Conservation (phyloP, 2,888 invertebrate species). For the Cantharis lateralis region DNA sequence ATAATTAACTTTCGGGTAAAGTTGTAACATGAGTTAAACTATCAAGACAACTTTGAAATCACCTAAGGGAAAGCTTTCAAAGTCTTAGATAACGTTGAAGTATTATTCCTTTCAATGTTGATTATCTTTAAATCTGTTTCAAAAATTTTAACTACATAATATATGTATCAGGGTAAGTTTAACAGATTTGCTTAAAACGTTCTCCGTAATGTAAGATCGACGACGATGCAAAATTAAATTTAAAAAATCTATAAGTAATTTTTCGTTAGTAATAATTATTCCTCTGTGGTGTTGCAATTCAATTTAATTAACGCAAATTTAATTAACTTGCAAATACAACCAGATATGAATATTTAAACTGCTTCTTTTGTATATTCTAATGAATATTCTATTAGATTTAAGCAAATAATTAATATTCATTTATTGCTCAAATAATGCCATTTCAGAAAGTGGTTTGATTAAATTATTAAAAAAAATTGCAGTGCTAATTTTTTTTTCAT, state of each 20-base stretch:
- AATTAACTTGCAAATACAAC: neutral
- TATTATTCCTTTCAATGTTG: neutral
- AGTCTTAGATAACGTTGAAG: neutral
- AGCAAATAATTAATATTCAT: constrained; percentile 8
- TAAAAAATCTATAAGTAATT: neutral
- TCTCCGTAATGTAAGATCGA: neutral
- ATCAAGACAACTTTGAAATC: neutral
- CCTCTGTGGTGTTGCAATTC: neutral
- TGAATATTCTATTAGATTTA: constrained; percentile 10
- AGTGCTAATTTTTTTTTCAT: neutral
- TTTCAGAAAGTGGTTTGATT: neutral
- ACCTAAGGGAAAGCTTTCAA: neutral
- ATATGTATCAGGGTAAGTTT: neutral
- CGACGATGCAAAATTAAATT: neutral
- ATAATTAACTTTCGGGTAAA: neutral
- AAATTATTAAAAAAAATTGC: neutral
- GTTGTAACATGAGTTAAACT: neutral
- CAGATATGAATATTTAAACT: constrained; percentile 10
- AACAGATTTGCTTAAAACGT: neutral
- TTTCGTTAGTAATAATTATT: neutral
- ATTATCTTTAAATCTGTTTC: neutral
- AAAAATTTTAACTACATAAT: neutral
- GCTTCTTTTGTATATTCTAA: constrained; percentile 2
- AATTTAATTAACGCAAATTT: constrained; percentile 3
- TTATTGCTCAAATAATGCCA: neutral